phyloP scores from a whole-genome alignment of 2,113 vertebrate species.

The Polypterus bichir region DNA sequence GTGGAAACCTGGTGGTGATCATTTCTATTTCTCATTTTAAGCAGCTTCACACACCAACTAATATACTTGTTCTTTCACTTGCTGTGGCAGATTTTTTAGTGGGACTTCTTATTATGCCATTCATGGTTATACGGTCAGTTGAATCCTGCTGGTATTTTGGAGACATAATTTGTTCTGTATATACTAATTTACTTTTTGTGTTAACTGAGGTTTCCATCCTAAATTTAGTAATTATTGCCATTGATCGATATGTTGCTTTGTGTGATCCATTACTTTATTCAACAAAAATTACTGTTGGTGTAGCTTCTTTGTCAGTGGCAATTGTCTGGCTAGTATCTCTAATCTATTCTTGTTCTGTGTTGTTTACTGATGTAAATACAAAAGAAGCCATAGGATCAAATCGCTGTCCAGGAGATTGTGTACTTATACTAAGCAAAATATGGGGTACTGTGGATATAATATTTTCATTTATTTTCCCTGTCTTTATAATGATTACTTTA shows the following conservation, averaged over 20 bases:
- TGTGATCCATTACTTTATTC: constrained; percentile 15
- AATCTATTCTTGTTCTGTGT: constrained; percentile 4
- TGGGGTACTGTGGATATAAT: constrained; percentile 3
- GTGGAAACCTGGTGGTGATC: constrained; percentile 9
- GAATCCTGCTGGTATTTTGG: constrained; percentile 11
- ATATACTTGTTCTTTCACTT: constrained; percentile 7
- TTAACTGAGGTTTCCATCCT: constrained; percentile 11
- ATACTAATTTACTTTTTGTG: constrained; percentile 1
- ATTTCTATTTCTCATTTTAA: constrained; percentile 10
- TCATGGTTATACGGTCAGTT: constrained; percentile 20
- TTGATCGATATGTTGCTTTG: constrained; percentile 14
- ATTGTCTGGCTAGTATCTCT: constrained; percentile 8
- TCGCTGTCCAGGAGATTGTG: background rate
- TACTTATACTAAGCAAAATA: constrained; percentile 1
- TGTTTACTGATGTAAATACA: constrained; percentile 2
- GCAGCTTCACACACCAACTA: constrained; percentile 12
- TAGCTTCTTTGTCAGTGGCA: background rate
- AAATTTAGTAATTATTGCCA: constrained; percentile 15
- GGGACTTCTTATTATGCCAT: constrained; percentile 47
- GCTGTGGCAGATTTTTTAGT: constrained; percentile 8
- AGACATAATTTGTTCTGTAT: constrained; percentile 1
- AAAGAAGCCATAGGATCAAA: background rate
- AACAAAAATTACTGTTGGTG: constrained; percentile 7
- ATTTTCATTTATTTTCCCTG: constrained; percentile 16
- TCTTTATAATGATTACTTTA: background rate